Percentiles rank a stretch among this genome's conserved stretches.
These are phyloP conservation scores for Uromys caudimaculatus DNA, from an alignment of 2,797 vertebrate species.

Conservation along the genomic window DNA sequence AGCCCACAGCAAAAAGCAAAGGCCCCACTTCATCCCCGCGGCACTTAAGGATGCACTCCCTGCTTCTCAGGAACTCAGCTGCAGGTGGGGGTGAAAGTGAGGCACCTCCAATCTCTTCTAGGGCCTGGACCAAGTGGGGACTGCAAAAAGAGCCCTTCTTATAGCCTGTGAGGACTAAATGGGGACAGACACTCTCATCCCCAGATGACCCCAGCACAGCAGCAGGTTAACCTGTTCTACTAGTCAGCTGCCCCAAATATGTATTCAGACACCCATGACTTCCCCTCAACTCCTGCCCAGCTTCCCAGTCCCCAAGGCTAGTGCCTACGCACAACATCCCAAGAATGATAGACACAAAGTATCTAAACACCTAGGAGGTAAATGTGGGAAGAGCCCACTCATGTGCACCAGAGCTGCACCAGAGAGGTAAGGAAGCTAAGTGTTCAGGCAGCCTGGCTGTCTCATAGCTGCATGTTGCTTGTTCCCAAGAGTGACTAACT, in stretches of 20 bases:
- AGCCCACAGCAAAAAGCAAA: neutral
- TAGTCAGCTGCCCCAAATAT: neutral
- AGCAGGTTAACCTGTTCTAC: neutral
- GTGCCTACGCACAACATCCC: neutral
- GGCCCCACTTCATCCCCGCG: too few relatives aligned
- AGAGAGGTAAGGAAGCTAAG: neutral
- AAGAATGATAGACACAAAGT: neutral
- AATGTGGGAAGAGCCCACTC: neutral
- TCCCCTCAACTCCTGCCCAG: neutral
- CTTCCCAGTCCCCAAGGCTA: neutral
- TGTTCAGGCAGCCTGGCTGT: neutral
- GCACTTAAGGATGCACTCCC: neutral
- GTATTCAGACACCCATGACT: neutral
- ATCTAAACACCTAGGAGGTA: neutral
- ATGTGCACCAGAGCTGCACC: neutral
- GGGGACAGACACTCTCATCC: neutral
- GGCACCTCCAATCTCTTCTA: neutral
- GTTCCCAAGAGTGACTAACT: neutral
- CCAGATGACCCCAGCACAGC: neutral
- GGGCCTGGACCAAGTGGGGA: neutral
- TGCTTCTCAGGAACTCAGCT: neutral
- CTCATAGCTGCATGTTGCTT: neutral
- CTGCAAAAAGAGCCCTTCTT: neutral
- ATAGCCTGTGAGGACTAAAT: neutral
- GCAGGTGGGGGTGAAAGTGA: rapidly evolving